These are phyloP conservation scores for Stegophylla sp. DNA, from an alignment of 2,888 invertebrate genomes.

Conservation along the genomic window DNA sequence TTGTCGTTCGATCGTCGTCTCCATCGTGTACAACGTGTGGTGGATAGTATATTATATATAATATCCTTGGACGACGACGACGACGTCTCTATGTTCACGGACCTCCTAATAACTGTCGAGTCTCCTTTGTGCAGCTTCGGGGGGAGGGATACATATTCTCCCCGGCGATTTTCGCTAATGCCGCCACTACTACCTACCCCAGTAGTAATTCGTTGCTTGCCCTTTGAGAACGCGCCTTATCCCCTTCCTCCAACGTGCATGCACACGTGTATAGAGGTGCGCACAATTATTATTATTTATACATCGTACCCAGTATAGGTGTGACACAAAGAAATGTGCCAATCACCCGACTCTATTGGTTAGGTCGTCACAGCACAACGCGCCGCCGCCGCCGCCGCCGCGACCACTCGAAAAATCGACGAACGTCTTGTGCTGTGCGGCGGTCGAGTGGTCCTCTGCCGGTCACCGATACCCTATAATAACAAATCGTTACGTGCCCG, in stretches of 20 bases:
- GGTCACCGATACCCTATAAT: conserved; percentile 53
- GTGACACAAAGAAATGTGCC: conserved; percentile 57
- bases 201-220: neutral
- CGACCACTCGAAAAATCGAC: neutral
- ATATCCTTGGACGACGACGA: neutral
- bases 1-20: neutral
- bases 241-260: neutral
- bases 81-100: no score
- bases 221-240: neutral
- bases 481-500: conserved; percentile 54
- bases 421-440: neutral
- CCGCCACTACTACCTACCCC: no score
- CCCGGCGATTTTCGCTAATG: conserved; percentile 4
- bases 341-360: conserved; percentile 57
- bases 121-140: no score
- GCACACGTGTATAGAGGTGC: no score
- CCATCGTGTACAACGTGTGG: neutral
- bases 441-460: conserved; percentile 30
- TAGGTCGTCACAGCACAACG: no score
- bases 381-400: neutral
- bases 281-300: no score
- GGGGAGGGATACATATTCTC: no score
- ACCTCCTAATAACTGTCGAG: no score
- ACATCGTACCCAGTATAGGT: conserved; percentile 13
- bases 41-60: no score